Conservation (phyloP, 1,140 invertebrate genomes). For the Parapsyche elsis region DNA sequence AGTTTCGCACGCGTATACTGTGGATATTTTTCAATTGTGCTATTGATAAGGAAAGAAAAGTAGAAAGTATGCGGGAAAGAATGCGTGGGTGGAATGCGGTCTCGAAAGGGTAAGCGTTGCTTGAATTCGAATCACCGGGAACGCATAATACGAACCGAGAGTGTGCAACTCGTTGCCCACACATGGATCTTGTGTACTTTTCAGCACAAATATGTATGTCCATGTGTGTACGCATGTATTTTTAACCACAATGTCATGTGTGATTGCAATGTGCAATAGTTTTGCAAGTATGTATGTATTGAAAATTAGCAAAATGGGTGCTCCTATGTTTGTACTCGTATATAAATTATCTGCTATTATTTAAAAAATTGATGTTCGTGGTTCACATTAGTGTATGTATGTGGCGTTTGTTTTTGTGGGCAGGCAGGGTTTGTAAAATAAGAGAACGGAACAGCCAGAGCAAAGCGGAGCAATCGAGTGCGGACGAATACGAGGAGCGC, state of each 20-base stretch:
- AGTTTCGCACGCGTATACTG: no score
- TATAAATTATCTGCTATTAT: no score
- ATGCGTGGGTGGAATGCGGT: constrained; percentile 50
- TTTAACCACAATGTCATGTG: background rate
- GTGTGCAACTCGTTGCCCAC: constrained; percentile 8
- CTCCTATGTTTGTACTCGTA: no score
- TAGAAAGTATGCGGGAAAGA: constrained; percentile 42
- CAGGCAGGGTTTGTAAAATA: background rate
- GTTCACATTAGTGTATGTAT: no score
- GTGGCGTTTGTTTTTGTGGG: no score
- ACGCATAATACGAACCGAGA: constrained; percentile 23
- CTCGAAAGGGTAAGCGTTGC: constrained; percentile 54
- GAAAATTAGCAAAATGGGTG: no score
- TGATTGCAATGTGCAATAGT: no score
- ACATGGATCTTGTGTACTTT: constrained; percentile 10
- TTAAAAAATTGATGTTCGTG: no score
- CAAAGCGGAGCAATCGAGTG: constrained; percentile 51
- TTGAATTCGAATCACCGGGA: constrained; percentile 53
- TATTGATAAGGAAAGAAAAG: background rate
- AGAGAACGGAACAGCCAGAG: background rate
- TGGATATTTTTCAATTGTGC: constrained; percentile 7
- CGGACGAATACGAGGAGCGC: constrained; percentile 49
- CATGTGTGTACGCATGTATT: background rate
- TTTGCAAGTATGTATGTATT: no score
- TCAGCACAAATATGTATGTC: background rate